These are phyloP conservation scores for Cataglyphis hispanica DNA, from an alignment of 1,140 invertebrate genomes.

Conservation along the genomic window DNA sequence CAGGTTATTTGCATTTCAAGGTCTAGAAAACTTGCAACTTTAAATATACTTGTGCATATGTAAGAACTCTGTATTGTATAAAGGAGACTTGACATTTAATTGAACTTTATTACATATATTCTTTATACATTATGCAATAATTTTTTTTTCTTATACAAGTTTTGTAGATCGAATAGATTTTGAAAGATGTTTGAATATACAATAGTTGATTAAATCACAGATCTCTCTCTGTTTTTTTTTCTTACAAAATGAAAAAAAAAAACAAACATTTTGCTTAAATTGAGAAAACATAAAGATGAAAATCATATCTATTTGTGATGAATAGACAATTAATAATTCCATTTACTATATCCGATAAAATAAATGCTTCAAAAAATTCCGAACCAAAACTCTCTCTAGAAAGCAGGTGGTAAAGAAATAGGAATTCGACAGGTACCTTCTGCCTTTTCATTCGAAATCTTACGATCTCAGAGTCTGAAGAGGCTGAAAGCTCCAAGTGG, in stretches of 20 bases:
- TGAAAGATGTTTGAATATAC: background rate
- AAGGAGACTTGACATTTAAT: background rate
- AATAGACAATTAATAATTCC: background rate
- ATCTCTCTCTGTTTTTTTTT: too few relatives aligned
- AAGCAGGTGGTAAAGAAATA: constrained; percentile 4
- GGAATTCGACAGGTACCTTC: constrained; percentile 42
- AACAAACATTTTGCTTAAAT: too few relatives aligned
- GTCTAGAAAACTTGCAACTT: background rate
- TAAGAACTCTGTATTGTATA: background rate
- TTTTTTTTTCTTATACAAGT: background rate
- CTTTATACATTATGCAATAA: background rate
- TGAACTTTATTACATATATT: background rate
- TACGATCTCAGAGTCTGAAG: constrained; percentile 16
- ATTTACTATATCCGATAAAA: background rate
- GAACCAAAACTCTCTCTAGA: background rate
- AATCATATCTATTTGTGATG: background rate
- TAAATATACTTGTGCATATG: background rate
- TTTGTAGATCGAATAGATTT: background rate
- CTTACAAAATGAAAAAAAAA: too few relatives aligned
- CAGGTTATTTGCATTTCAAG: constrained; percentile 22
- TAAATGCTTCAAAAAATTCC: background rate
- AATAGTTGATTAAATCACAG: background rate
- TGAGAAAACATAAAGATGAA: background rate
- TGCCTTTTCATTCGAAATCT: constrained; percentile 43
- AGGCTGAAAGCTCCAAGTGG: constrained; percentile 58